A percentile compares a stretch with the other conserved stretches of the same genome.
phyloP scores from a whole-genome alignment of 2,888 invertebrate species.

The Macropis europaea region DNA sequence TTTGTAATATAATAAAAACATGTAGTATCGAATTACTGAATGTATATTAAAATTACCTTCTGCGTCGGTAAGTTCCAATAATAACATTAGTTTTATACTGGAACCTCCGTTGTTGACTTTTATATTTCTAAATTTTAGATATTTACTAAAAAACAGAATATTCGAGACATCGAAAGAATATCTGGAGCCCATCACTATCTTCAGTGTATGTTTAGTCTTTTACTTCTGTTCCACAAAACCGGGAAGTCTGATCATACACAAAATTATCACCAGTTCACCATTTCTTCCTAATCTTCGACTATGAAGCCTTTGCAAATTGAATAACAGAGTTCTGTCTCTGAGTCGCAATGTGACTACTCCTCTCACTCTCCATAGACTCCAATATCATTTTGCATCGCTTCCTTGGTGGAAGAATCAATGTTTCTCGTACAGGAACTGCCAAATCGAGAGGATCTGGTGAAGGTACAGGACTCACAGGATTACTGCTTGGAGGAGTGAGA shows the following conservation, averaged over 20 bases:
- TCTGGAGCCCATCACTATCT: slow-evolving; percentile 10
- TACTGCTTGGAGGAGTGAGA: slow-evolving; percentile 83
- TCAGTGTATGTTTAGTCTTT: background rate
- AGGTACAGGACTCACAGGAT: slow-evolving; percentile 82
- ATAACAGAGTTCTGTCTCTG: slow-evolving; percentile 87
- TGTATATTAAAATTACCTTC: slow-evolving; percentile 1
- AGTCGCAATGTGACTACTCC: slow-evolving; percentile 71
- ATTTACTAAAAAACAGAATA: too few species aligned
- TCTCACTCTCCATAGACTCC: slow-evolving; percentile 83
- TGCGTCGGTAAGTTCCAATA: too few species aligned
- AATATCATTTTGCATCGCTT: slow-evolving; percentile 90
- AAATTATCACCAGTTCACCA: slow-evolving; percentile 10
- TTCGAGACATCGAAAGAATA: too few species aligned
- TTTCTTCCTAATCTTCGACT: slow-evolving; percentile 29
- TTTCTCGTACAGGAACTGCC: slow-evolving; percentile 81
- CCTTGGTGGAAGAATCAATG: slow-evolving; percentile 87
- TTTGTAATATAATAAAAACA: too few species aligned
- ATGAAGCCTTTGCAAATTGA: slow-evolving; percentile 88
- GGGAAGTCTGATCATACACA: background rate
- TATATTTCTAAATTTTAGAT: background rate
- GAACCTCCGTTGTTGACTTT: background rate
- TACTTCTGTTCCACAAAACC: background rate
- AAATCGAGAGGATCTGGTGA: slow-evolving; percentile 82
- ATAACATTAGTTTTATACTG: too few species aligned
- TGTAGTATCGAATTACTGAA: background rate